Percentiles rank a stretch among this genome's conserved stretches.
Conservation (phyloP, 2,888 invertebrate genomes). For the Aphodius granarius region DNA sequence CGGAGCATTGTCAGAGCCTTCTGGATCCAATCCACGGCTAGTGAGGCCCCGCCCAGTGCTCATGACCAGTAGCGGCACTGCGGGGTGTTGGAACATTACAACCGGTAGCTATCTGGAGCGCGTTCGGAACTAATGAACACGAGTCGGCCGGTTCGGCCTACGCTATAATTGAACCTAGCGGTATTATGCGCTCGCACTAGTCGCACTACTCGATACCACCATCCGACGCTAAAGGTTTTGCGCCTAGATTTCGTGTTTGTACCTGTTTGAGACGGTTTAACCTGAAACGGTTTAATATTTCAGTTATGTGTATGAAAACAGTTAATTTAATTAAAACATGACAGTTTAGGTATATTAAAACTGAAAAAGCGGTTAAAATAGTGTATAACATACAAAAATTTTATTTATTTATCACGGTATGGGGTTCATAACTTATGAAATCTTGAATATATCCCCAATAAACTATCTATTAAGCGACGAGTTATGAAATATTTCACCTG, state of each 20-base stretch:
- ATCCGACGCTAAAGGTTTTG: not conserved
- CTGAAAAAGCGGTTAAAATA: not conserved
- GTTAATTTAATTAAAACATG: not conserved
- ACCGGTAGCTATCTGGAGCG: slow-evolving; percentile 40
- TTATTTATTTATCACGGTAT: no score
- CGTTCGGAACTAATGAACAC: slow-evolving; percentile 28
- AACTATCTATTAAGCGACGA: no score
- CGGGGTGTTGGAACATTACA: slow-evolving; percentile 35
- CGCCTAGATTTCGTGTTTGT: not conserved
- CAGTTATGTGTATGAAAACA: no score
- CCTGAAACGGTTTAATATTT: no score
- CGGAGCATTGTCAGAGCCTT: slow-evolving; percentile 29
- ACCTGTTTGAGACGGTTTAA: no score
- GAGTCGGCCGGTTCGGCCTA: slow-evolving; percentile 15
- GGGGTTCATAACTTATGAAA: not conserved
- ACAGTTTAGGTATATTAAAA: not conserved
- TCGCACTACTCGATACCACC: not conserved
- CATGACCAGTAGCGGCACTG: slow-evolving; percentile 38
- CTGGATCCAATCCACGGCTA: slow-evolving; percentile 32
- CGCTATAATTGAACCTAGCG: slow-evolving; percentile 17
- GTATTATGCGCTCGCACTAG: not conserved
- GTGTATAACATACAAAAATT: not conserved
- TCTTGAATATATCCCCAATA: not conserved
- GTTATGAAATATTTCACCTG: no score
- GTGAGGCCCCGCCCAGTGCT: slow-evolving; percentile 32